Evolutionary conservation across 2,113 vertebrate species (phyloP), one percentile per base, ranked within the genome.

Genomic region (Antigone vipio): DNA sequence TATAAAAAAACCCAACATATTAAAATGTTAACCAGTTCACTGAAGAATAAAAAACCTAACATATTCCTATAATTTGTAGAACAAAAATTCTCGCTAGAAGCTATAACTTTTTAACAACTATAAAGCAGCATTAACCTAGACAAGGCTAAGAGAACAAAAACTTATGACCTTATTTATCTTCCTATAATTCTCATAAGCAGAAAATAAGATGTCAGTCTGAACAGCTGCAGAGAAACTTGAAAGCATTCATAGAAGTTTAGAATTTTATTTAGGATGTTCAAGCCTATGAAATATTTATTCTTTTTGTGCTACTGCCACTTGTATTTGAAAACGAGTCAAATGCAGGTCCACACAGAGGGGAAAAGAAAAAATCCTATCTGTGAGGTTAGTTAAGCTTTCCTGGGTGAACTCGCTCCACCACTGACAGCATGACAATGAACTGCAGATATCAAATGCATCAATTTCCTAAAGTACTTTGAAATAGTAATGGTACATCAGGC

Each of bases 381-480:
- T 76, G 89, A 92, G 62, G 58, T 84, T 96, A 88, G 92, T 85
- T 94, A 88, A 96, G 75, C 92, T 94, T 96, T 85, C 72, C 50
- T 76, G 47, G 42, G 60, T 87, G 82, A 94, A 94, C 92, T 96
- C 34, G 4, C 58, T 83, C 73, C 40, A 92, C 60, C 77, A 88
- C 63, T 94, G 92, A 94, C 95, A 95, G 83, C 64, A 94, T 75
- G 90, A 95, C 92, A 97, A 92, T 64, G 84, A 92, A 88, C 84
- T 60, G 62, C 62, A 95, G 69, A 94, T 93, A 91, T 52, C 89
- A 90, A 94, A 96, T 56, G 79, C 80, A 93, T 92, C 95, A 88
- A 95, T 96, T 97, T 95, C 88, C 93, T 94, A 69, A 93, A 97
- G 88, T 68, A 95, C 88, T 86, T 66, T 93, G 71, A 94, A 93